These are phyloP conservation scores for Microplitis demolitor DNA, from an alignment of 1,140 invertebrate species.

Conservation along the genomic window DNA sequence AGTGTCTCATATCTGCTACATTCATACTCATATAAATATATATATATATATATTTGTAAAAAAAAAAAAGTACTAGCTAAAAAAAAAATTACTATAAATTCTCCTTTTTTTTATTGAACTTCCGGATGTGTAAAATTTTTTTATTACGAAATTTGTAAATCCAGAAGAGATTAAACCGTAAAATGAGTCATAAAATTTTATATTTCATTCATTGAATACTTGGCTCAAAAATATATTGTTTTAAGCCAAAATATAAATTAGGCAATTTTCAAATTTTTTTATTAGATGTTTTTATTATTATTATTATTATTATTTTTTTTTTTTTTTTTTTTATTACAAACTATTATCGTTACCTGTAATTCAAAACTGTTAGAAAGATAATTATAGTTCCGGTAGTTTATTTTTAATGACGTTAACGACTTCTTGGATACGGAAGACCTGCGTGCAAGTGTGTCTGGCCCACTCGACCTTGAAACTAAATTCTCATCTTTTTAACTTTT, in stretches of 20 bases:
- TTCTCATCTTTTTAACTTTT: not conserved
- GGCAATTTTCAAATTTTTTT: too few species aligned
- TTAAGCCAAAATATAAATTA: too few species aligned
- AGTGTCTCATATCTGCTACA: too few species aligned
- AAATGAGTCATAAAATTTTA: not conserved
- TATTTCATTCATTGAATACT: not conserved
- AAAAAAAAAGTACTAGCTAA: too few species aligned
- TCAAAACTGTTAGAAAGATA: conserved; percentile 12
- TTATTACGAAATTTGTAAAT: not conserved
- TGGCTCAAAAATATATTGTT: not conserved
- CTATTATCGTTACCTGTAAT: conserved; percentile 2
- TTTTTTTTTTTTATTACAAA: not conserved
- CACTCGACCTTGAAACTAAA: conserved; percentile 11
- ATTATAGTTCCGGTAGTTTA: conserved; percentile 20
- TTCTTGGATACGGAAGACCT: conserved; percentile 23
- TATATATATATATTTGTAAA: too few species aligned
- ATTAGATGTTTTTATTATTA: too few species aligned
- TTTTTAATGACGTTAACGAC: conserved; percentile 24
- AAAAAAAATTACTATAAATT: too few species aligned
- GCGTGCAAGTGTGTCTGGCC: not conserved
- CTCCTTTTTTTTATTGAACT: too few species aligned
- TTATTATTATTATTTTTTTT: not conserved
- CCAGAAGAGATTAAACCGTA: not conserved
- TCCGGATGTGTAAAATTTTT: too few species aligned
- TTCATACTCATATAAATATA: too few species aligned